Conservation (phyloP, 2,888 invertebrate species). For the Gonocerus acuteangulatus region DNA sequence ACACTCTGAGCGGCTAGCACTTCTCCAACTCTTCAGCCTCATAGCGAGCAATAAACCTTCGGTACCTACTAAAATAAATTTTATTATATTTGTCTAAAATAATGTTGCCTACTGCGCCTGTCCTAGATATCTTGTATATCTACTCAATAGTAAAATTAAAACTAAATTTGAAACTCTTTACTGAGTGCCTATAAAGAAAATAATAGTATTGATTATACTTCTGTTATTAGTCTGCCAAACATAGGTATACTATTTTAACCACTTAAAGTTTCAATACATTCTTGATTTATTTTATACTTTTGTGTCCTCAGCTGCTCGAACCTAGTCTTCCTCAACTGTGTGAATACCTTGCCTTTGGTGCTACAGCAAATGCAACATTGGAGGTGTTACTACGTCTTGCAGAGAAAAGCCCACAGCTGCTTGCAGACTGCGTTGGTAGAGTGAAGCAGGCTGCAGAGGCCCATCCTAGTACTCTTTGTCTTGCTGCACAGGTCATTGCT, state of each 20-base stretch:
- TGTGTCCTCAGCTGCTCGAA: conserved; percentile 56
- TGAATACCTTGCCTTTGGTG: conserved; percentile 59
- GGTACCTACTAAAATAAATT: conserved; percentile 51
- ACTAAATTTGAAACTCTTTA: too few relatives aligned
- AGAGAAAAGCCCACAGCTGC: conserved; percentile 58
- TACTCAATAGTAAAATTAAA: too few relatives aligned
- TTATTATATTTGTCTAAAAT: too few relatives aligned
- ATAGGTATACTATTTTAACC: too few relatives aligned
- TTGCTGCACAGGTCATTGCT: conserved; percentile 63
- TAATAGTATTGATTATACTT: too few relatives aligned
- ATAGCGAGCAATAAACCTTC: conserved; percentile 73
- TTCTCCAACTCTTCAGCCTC: conserved; percentile 72
- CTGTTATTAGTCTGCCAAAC: too few relatives aligned
- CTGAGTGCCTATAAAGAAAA: too few relatives aligned
- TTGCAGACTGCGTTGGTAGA: conserved; percentile 62
- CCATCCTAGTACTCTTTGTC: conserved; percentile 55
- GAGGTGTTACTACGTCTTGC: conserved; percentile 69
- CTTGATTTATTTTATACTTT: neutral
- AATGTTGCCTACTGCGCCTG: too few relatives aligned
- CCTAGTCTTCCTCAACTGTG: conserved; percentile 74
- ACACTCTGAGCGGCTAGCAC: conserved; percentile 72
- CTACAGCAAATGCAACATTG: conserved; percentile 57
- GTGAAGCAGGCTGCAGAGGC: conserved; percentile 61
- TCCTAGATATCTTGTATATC: too few relatives aligned
- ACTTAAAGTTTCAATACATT: neutral